Percentiles rank a stretch among this genome's conserved stretches.
Evolutionary conservation across 2,113 vertebrate genomes (phyloP).

Genomic region (Oceanodroma tethys): DNA sequence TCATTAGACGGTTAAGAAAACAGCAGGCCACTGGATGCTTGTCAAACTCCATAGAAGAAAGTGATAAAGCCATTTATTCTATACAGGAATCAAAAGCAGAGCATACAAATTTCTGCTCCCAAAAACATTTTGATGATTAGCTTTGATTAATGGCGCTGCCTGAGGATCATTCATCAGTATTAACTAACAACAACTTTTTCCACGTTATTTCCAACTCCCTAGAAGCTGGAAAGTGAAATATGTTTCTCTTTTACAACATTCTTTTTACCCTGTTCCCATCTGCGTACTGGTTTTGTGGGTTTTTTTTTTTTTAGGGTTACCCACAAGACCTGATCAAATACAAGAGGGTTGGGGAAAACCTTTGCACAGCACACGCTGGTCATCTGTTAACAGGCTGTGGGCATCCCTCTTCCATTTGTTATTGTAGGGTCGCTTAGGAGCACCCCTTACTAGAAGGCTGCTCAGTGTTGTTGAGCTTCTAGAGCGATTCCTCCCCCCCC

Average conservation of each 20-base stretch:
- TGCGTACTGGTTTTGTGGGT: background rate
- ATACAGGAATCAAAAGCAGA: background rate
- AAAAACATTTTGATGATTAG: background rate
- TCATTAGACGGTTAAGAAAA: background rate
- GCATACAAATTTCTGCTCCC: background rate
- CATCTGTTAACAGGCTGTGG: background rate
- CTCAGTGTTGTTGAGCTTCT: background rate
- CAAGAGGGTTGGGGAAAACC: background rate
- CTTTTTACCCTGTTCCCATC: background rate
- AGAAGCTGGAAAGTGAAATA: background rate
- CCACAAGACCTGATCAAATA: background rate
- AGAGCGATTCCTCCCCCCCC: background rate
- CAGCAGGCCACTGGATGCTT: background rate
- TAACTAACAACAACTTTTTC: slow-evolving; percentile 26
- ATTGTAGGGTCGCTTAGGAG: background rate
- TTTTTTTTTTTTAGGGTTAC: background rate
- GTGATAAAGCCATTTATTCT: background rate
- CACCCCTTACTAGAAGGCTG: background rate
- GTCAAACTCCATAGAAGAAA: background rate
- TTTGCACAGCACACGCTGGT: background rate
- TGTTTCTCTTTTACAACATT: background rate
- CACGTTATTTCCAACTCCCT: background rate
- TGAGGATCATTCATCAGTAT: slow-evolving; percentile 36
- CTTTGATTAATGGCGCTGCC: slow-evolving; percentile 44
- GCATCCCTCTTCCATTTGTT: background rate